Conservation (phyloP, 2,888 invertebrate genomes). For the Lissocephala sabroskyi region DNA sequence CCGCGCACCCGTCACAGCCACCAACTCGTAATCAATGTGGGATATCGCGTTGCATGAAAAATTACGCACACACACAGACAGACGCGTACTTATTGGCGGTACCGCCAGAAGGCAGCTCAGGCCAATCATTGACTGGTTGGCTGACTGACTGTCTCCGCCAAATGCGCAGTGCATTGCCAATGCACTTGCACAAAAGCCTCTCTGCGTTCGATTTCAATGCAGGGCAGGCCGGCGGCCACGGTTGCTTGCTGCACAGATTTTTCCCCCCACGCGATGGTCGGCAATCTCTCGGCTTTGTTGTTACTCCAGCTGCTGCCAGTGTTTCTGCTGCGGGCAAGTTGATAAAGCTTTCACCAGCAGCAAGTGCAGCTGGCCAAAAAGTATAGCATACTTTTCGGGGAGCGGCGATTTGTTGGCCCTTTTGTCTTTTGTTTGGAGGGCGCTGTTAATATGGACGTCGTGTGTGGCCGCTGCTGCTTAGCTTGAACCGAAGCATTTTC, state of each 20-base stretch:
- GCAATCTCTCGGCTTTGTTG: too few relatives aligned
- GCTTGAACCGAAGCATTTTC: constrained; percentile 48
- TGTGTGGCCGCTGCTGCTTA: constrained; percentile 2
- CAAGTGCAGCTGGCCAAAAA: constrained; percentile 6
- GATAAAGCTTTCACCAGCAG: constrained; percentile 46
- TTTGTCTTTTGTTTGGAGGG: not conserved
- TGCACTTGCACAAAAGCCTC: too few relatives aligned
- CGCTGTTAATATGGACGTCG: not conserved
- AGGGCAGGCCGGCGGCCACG: not conserved
- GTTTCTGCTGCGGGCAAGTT: constrained; percentile 27
- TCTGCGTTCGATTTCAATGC: too few relatives aligned
- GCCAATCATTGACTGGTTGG: constrained; percentile 8
- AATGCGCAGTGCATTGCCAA: too few relatives aligned
- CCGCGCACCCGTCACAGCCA: not conserved
- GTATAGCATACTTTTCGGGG: constrained; percentile 3
- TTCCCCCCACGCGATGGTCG: too few relatives aligned
- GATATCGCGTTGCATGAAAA: constrained; percentile 4
- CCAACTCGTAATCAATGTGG: not conserved
- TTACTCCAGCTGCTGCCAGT: constrained; percentile 9
- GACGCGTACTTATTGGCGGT: not conserved
- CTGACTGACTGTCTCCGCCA: constrained; percentile 4
- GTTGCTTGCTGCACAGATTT: constrained; percentile 11
- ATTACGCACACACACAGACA: constrained; percentile 6
- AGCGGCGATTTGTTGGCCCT: constrained; percentile 1
- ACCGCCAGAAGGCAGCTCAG: constrained; percentile 4